Percentiles rank a stretch among this genome's conserved stretches.
Conservation (phyloP, 2,888 invertebrate genomes). For the Cantharis flavilabris region DNA sequence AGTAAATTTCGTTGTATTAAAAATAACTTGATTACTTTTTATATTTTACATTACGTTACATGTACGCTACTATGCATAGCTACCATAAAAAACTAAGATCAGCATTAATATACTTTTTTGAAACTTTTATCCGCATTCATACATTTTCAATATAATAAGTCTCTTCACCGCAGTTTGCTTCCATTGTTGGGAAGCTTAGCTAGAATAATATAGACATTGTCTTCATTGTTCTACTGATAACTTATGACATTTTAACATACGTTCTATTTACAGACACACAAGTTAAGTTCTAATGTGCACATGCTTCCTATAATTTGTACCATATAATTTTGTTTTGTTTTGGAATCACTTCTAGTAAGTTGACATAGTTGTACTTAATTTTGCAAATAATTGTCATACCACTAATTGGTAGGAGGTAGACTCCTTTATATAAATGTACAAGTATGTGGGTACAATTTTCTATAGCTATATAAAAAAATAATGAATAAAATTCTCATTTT, state of each 20-base stretch:
- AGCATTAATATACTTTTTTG: not conserved
- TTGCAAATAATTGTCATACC: not conserved
- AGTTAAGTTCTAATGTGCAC: conserved; percentile 30
- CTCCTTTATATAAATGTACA: not conserved
- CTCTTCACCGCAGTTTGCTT: conserved; percentile 27
- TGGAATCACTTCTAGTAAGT: not conserved
- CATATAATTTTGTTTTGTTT: conserved; percentile 7
- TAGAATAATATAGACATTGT: conserved; percentile 47
- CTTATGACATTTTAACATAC: conserved; percentile 48
- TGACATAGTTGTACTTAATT: not conserved
- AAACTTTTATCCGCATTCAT: conserved; percentile 5
- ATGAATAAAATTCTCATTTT: conserved; percentile 23
- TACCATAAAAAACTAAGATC: not conserved
- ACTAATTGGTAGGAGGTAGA: not conserved
- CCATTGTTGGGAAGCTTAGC: conserved; percentile 39
- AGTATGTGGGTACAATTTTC: not conserved
- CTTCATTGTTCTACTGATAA: conserved; percentile 46
- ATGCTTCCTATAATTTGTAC: conserved; percentile 21
- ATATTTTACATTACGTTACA: not conserved
- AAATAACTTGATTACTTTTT: not conserved
- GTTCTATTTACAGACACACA: conserved; percentile 37
- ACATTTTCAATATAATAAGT: conserved; percentile 29
- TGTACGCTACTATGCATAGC: not conserved
- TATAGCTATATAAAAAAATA: not conserved
- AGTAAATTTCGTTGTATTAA: not conserved